These are phyloP conservation scores for Sylvicola fuscatus DNA, from an alignment of 2,888 invertebrate species.

Conservation along the genomic window DNA sequence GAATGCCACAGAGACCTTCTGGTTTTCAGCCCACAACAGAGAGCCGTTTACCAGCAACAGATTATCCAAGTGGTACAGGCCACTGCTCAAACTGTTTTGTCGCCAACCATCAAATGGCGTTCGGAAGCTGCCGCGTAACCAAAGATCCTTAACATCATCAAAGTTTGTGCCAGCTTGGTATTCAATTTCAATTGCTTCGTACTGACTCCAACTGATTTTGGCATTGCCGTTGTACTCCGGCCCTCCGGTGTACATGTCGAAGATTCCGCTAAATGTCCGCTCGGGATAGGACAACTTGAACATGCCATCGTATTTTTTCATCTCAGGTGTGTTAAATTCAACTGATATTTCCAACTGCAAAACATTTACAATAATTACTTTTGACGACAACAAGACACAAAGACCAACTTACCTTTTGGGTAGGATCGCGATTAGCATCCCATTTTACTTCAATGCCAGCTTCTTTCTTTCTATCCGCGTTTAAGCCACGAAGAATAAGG, in stretches of 20 bases:
- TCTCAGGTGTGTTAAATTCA: conserved; percentile 36
- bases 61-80: conserved; percentile 29
- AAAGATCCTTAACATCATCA: conserved; percentile 23
- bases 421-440: conserved; percentile 71
- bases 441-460: conserved; percentile 55
- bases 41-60: conserved; percentile 31
- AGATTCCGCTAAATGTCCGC: conserved; percentile 44
- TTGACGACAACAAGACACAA: too few relatives aligned
- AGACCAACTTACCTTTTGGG: conserved; percentile 45
- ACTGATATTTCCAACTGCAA: conserved; percentile 25
- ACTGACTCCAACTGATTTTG: conserved; percentile 47
- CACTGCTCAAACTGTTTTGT: conserved; percentile 29
- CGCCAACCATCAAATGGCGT: conserved; percentile 37
- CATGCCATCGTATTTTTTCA: conserved; percentile 40
- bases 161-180: conserved; percentile 38
- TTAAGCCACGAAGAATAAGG: conserved; percentile 39
- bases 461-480: conserved; percentile 37
- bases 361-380: background rate
- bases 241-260: conserved; percentile 28
- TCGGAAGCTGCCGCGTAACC: conserved; percentile 26
- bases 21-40: conserved; percentile 36
- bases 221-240: conserved; percentile 25
- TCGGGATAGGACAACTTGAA: conserved; percentile 55
- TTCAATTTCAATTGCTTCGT: conserved; percentile 35
- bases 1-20: conserved; percentile 31